Conservation (phyloP, 2,113 vertebrate genomes). For the Astur gentilis region DNA sequence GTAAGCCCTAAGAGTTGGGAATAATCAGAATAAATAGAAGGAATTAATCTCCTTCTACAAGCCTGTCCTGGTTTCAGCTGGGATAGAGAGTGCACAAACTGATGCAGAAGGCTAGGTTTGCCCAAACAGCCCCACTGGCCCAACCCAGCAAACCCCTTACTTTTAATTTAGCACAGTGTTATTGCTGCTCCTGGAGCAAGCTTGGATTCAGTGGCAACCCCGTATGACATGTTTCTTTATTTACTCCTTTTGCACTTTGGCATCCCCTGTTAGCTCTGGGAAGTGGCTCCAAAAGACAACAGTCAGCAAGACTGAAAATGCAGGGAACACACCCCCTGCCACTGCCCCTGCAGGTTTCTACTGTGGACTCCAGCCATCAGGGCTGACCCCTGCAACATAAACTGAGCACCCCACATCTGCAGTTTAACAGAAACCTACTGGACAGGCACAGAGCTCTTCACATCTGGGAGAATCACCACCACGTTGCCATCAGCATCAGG, state of each 20-base stretch:
- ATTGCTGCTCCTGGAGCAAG: neutral
- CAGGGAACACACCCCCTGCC: neutral
- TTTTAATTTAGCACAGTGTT: neutral
- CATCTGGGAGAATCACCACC: conserved; percentile 81
- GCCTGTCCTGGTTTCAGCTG: neutral
- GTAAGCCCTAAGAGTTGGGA: conserved; percentile 74
- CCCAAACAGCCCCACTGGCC: neutral
- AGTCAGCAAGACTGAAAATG: neutral
- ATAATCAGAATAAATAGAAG: neutral
- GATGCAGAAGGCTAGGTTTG: neutral
- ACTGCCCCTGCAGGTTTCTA: too few species aligned
- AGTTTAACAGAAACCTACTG: conserved; percentile 75
- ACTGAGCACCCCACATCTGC: neutral
- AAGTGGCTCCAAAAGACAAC: neutral
- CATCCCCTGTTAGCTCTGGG: neutral
- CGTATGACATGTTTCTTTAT: rapidly evolving
- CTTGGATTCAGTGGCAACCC: neutral
- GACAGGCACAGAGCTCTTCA: conserved; percentile 81
- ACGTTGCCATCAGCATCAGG: conserved; percentile 82
- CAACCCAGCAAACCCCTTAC: neutral
- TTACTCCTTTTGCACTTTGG: neutral
- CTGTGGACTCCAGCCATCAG: neutral
- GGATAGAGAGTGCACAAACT: neutral
- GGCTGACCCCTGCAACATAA: neutral
- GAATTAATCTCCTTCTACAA: neutral